Evolutionary conservation across 2,888 invertebrate species (phyloP).

Genomic region (Epsilonema sp.): DNA sequence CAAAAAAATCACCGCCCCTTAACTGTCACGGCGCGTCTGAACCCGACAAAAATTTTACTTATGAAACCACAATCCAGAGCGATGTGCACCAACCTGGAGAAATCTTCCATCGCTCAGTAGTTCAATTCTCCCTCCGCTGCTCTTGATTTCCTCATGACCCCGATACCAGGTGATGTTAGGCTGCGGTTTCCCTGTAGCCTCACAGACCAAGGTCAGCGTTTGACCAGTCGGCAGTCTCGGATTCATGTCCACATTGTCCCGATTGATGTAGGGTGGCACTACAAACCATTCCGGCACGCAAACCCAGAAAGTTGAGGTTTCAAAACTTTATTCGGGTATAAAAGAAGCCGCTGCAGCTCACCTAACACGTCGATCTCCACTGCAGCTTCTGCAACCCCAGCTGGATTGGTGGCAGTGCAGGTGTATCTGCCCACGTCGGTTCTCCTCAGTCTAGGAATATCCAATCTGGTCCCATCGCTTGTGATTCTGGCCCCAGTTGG

Average conservation of each 20-base stretch:
- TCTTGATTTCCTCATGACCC: conserved; percentile 9
- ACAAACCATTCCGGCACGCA: too few relatives aligned
- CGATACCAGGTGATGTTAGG: conserved; percentile 38
- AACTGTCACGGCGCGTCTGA: neutral
- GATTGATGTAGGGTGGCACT: conserved; percentile 33
- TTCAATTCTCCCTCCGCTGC: neutral
- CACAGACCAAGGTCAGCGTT: conserved; percentile 39
- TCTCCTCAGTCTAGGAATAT: conserved; percentile 20
- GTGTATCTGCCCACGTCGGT: conserved; percentile 41
- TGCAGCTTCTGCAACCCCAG: conserved; percentile 37
- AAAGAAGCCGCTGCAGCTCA: conserved; percentile 21
- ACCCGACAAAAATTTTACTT: neutral
- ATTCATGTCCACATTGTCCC: conserved; percentile 21
- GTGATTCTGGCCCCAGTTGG: conserved; percentile 18
- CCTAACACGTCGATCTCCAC: conserved; percentile 42
- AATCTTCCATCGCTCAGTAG: neutral
- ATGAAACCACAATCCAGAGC: too few relatives aligned
- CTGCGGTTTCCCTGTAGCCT: conserved; percentile 36
- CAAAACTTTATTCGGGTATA: neutral
- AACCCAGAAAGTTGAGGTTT: too few relatives aligned
- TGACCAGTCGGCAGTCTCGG: conserved; percentile 36
- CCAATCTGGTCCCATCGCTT: conserved; percentile 16
- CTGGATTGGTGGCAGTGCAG: conserved; percentile 40
- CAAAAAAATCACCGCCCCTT: neutral
- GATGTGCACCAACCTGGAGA: neutral